Evolutionary conservation across 2,888 invertebrate species (phyloP).

Genomic region (Trileptium ribeirensis): DNA sequence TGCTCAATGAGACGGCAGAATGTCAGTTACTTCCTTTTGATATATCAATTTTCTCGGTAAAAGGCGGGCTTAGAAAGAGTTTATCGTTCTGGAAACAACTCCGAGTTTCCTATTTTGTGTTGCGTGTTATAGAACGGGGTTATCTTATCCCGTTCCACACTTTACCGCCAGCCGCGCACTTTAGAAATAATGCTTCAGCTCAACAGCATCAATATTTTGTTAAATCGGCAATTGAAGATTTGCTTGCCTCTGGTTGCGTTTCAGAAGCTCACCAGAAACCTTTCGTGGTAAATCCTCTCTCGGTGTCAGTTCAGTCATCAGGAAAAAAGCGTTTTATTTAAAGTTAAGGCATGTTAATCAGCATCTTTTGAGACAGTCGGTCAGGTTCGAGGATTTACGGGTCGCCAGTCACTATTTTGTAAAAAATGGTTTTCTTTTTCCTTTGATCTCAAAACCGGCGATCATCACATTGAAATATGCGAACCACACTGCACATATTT

Average conservation of each 20-base stretch:
- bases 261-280: not conserved
- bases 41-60: too few relatives aligned
- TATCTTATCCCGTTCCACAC: not conserved
- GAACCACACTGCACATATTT: too few relatives aligned
- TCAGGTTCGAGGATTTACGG: too few relatives aligned
- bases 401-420: too few relatives aligned
- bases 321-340: slow-evolving; percentile 2
- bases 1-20: too few relatives aligned
- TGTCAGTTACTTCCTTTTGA: too few relatives aligned
- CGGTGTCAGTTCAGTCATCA: not conserved
- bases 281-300: not conserved
- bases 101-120: not conserved
- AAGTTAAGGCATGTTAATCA: not conserved
- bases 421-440: too few relatives aligned
- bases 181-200: not conserved
- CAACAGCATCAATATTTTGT: not conserved
- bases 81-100: not conserved
- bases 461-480: too few relatives aligned
- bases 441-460: too few relatives aligned
- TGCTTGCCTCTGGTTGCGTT: not conserved
- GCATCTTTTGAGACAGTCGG: not conserved
- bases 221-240: not conserved
- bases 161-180: not conserved
- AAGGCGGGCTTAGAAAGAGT: not conserved
- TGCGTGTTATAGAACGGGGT: not conserved